Evolutionary conservation across 2,888 invertebrate genomes (phyloP).

Genomic region (Gymnosoma rotundatum): DNA sequence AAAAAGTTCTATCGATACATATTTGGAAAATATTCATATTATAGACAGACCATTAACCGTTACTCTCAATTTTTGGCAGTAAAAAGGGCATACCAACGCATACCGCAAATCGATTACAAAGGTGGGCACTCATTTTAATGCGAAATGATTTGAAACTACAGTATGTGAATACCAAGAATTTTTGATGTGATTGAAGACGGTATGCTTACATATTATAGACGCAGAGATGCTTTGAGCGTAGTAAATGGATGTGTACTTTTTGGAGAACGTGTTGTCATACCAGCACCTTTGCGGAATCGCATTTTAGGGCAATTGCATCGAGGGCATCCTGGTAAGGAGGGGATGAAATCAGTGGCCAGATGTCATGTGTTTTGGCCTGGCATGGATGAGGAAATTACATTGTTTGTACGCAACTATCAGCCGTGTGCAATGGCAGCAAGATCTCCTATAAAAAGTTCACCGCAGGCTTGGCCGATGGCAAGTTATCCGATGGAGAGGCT

Average conservation of each 20-base stretch:
- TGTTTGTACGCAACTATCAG: background rate
- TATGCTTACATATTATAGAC: background rate
- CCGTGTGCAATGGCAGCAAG: background rate
- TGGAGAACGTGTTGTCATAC: background rate
- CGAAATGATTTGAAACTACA: background rate
- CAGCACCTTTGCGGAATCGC: background rate
- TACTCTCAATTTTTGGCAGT: slow-evolving; percentile 3
- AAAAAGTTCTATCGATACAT: slow-evolving; percentile 47
- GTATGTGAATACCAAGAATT: background rate
- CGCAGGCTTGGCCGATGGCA: too few relatives aligned
- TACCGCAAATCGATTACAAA: slow-evolving; percentile 7
- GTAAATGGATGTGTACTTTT: background rate
- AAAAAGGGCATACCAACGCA: background rate
- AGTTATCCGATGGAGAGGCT: too few relatives aligned
- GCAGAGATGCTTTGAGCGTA: background rate
- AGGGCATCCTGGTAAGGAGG: slow-evolving; percentile 4
- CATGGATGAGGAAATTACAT: background rate
- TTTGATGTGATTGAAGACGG: background rate
- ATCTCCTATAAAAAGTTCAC: background rate
- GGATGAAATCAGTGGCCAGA: slow-evolving; percentile 4
- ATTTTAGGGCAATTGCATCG: background rate
- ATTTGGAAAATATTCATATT: slow-evolving; percentile 60
- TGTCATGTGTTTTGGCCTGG: slow-evolving; percentile 10
- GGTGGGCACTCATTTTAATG: slow-evolving; percentile 8
- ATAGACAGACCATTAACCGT: slow-evolving; percentile 53